Conservation (phyloP, 1,140 invertebrate species). For the Brachionus sp. region DNA sequence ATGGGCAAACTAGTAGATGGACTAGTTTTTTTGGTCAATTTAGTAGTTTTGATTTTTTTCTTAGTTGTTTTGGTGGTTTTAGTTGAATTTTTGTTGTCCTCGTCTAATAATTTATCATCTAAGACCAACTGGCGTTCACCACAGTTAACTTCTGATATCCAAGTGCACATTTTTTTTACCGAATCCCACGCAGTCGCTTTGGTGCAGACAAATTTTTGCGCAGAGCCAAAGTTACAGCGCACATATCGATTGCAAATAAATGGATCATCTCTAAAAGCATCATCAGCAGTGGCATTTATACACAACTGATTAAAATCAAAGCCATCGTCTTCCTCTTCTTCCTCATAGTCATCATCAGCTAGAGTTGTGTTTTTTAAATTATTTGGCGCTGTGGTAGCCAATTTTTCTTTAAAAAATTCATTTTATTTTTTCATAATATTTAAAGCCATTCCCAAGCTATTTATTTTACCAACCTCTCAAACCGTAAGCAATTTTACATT, state of each 20-base stretch:
- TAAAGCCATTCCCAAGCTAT: background rate
- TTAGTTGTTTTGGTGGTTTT: constrained; percentile 1
- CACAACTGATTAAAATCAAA: constrained; percentile 14
- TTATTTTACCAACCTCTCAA: background rate
- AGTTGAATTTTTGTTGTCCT: constrained; percentile 17
- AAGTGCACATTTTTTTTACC: constrained; percentile 15
- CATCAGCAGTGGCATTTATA: background rate
- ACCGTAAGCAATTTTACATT: background rate
- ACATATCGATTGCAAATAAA: constrained; percentile 40
- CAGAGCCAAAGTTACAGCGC: constrained; percentile 28
- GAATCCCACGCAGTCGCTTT: constrained; percentile 39
- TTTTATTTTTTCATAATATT: background rate
- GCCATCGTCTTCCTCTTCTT: background rate
- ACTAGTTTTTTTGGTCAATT: constrained; percentile 19
- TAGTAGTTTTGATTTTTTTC: constrained; percentile 2
- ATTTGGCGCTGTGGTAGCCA: background rate
- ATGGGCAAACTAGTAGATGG: background rate
- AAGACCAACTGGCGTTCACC: constrained; percentile 12
- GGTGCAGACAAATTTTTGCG: constrained; percentile 32
- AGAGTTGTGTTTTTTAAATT: background rate
- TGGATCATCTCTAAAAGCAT: background rate
- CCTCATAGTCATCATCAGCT: background rate
- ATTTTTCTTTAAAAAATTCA: background rate
- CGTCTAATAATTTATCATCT: constrained; percentile 4
- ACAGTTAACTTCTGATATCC: constrained; percentile 28